Conservation (phyloP, 2,888 invertebrate genomes). For the Diaphora mendica region DNA sequence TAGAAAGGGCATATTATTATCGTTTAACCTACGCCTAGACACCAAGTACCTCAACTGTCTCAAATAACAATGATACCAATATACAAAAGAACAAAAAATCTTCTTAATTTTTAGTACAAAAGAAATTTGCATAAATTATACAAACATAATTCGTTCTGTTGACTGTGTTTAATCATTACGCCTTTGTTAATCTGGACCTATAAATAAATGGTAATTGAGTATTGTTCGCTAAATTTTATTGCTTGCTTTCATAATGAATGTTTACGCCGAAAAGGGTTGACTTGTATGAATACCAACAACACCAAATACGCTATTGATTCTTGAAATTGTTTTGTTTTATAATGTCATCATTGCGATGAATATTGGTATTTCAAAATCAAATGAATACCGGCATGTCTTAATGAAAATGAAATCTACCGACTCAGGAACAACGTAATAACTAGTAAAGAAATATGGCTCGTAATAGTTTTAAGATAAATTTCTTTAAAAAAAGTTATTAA, state of each 20-base stretch:
- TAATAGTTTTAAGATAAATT: not conserved
- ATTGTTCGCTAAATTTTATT: slow-evolving; percentile 53
- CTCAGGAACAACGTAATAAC: not conserved
- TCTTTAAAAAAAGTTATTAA: not conserved
- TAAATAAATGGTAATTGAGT: slow-evolving; percentile 56
- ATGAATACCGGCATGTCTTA: not conserved
- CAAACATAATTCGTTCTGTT: slow-evolving; percentile 51
- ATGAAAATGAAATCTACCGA: not conserved
- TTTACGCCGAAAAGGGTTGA: slow-evolving; percentile 47
- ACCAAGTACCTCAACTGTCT: not conserved
- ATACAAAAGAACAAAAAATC: slow-evolving; percentile 26
- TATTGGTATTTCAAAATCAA: not conserved
- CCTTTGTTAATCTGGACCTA: slow-evolving; percentile 55
- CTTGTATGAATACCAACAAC: slow-evolving; percentile 40
- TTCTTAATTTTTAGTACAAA: slow-evolving; percentile 32
- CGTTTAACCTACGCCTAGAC: not conserved
- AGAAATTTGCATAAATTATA: slow-evolving; percentile 59
- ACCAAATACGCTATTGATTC: slow-evolving; percentile 44
- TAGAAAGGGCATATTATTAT: not conserved
- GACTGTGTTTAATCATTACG: slow-evolving; percentile 45
- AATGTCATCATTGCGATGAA: slow-evolving; percentile 26
- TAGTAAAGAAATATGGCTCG: not conserved
- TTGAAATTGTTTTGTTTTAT: slow-evolving; percentile 25
- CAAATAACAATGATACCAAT: not conserved
- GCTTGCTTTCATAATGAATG: slow-evolving; percentile 46